Evolutionary conservation across 2,888 invertebrate species (phyloP), one percentile per base, ranked within the genome.

Genomic region (Corythucha ciliata): DNA sequence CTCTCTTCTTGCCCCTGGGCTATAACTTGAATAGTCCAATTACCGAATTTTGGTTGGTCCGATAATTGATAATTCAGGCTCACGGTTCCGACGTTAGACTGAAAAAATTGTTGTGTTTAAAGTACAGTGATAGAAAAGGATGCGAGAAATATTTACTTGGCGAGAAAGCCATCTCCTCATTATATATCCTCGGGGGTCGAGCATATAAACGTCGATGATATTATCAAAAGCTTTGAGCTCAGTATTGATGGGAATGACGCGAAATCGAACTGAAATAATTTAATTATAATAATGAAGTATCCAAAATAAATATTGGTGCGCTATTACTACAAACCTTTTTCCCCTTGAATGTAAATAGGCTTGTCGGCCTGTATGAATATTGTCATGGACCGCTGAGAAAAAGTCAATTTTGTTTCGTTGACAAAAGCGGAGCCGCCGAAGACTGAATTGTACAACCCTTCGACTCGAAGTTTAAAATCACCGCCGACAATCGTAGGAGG

Each of bases 351-450:
- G 65, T 96, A 96, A 4, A 93, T 79, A 0, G 94, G 94, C 65
- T 92, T 92, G 67, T 94, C 92, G 63, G 89, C 80, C 69, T 93
- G 93, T 59, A 96, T 85, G 67, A 94, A 92, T 57, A 94, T 88
- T 0, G 94, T 92, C 83, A 93, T 88, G 42, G 92, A 90, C 32
- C 93, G 76, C 61, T 83, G 83, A 0, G 88, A 89, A 70, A 93
- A 96, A 1, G 76, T 74, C 12, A 96, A 73, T 53, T 78, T 72
- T 0, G 91, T 90, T 66, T 92, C 91, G 64, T 96, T 94, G 37
- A 79, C 71, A 68, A 96, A 96, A 0, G 91, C 87, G 48, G 84
- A 79, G 0, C 93, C 93, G 6, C 90, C 90, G 49, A 81, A 76
- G 4, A 84, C 76, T 47, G 80, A 80, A 63, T 85, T 81, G 59